Evolutionary conservation across 2,113 vertebrate species (phyloP), one percentile per base, ranked within the genome.

Genomic region (Plecturocebus donacophilus): DNA sequence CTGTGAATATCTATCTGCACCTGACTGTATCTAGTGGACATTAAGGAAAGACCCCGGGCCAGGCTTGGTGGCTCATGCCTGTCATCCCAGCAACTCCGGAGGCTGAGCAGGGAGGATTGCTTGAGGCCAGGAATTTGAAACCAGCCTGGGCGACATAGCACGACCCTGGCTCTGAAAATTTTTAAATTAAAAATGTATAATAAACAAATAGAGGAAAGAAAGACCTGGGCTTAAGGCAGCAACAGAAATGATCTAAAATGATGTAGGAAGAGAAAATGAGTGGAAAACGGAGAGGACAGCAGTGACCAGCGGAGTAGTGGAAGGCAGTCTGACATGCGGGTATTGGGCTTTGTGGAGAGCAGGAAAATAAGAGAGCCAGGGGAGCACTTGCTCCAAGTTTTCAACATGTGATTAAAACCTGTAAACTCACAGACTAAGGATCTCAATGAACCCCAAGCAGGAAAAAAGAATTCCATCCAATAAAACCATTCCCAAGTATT

Each of bases 251-350:
- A 77, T 52, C 21, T 35, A 80, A 85, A 66, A 32, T 38, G 23
- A 25, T 49, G n/a, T 30, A 3, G 2, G 32, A 45, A 12, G 32
- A 20, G 12, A 68, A 42, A 52, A 35, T 13, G 13, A 35, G 6
- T 8, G 32, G 75, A 66, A 54, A 49, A 30, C 8, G 3, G 66
- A 23, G 8, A n/a, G 3, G 20, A 6, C 16, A 30, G 8, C 27
- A 30, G 54, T 1, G 40, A 52, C 21, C 20, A 21, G 38, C 54
- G 30, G 21, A 16, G 49, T 20, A 12, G 6, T 1, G 14, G 13
- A 42, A 64, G 25, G 5, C 35, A 3, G 52, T 9, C n/a, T 27
- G 0, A 54, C 16, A 6, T 0, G 3, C 0, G 0, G 13, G 13
- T 16, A 23, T 0, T 20, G 40, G 58, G 10, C 2, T 40, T 20